Percentiles rank a stretch among this genome's conserved stretches.
Conservation (phyloP, 92 coral and sea anemone genomes). For the Umimayanthus kanabou region DNA sequence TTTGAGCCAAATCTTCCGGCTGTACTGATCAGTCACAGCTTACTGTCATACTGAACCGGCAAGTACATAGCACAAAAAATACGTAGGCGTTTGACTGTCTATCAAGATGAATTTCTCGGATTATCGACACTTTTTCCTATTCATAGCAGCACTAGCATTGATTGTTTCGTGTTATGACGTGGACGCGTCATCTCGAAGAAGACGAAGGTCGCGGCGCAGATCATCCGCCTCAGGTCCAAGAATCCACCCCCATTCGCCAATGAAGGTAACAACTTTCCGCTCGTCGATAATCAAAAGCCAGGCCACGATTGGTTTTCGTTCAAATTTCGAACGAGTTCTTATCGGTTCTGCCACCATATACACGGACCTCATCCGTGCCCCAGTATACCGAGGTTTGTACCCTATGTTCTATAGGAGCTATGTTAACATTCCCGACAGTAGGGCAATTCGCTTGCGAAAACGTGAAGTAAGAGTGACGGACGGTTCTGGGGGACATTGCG, state of each 20-base stretch:
- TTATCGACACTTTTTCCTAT: not conserved
- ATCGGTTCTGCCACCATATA: not conserved
- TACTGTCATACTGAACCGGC: too few relatives aligned
- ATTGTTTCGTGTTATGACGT: not conserved
- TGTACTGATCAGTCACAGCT: too few relatives aligned
- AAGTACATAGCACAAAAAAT: too few relatives aligned
- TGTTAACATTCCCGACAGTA: not conserved
- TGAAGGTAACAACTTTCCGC: not conserved
- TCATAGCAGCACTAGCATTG: not conserved
- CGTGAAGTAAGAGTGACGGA: not conserved
- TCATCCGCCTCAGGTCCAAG: not conserved
- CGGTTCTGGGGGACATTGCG: conserved; percentile 4
- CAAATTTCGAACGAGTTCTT: not conserved
- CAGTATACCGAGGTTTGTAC: not conserved
- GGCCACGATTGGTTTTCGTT: not conserved
- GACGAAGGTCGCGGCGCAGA: not conserved
- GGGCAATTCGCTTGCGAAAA: not conserved
- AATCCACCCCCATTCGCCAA: not conserved
- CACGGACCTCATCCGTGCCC: not conserved
- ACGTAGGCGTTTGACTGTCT: not conserved
- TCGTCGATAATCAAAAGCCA: conserved; percentile 4
- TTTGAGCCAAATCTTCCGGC: too few relatives aligned
- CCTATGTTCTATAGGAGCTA: not conserved
- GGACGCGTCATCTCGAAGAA: not conserved
- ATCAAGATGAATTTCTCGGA: not conserved